Evolutionary conservation across 2,888 invertebrate genomes (phyloP).

Genomic region (Pecten maximus): DNA sequence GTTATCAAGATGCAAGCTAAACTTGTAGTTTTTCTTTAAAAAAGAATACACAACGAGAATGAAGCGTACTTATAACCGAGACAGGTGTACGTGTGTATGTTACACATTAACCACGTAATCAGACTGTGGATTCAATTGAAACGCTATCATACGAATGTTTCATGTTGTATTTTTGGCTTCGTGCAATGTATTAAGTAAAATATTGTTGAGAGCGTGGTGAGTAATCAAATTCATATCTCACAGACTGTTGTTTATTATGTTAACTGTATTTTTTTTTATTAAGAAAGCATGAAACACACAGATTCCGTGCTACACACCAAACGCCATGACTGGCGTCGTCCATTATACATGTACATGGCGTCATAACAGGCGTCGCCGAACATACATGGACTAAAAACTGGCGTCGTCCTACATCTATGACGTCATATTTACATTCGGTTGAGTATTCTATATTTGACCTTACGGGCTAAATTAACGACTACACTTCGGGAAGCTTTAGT

Average conservation of each 20-base stretch:
- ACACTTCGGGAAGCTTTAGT: too few species aligned
- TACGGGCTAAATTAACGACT: too few species aligned
- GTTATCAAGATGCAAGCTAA: background rate
- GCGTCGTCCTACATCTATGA: too few species aligned
- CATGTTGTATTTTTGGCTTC: slow-evolving; percentile 15
- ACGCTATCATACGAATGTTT: slow-evolving; percentile 22
- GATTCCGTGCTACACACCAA: background rate
- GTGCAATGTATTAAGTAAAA: background rate
- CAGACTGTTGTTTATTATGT: background rate
- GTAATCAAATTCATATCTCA: slow-evolving; percentile 11
- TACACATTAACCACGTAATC: background rate
- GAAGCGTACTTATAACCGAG: background rate
- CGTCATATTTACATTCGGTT: too few species aligned
- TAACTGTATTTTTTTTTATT: background rate
- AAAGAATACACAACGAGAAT: background rate
- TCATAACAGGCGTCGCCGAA: background rate
- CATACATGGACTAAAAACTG: background rate
- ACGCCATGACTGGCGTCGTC: background rate
- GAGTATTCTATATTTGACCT: too few species aligned
- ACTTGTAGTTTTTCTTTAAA: background rate
- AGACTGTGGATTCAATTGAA: slow-evolving; percentile 21
- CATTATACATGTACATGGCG: background rate
- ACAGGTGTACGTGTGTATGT: slow-evolving; percentile 1
- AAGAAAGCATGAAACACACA: background rate
- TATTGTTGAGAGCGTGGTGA: background rate